Percentiles rank a stretch among this genome's conserved stretches.
Evolutionary conservation across 2,113 vertebrate genomes (phyloP).

Genomic region (Hippocampus zosterae): DNA sequence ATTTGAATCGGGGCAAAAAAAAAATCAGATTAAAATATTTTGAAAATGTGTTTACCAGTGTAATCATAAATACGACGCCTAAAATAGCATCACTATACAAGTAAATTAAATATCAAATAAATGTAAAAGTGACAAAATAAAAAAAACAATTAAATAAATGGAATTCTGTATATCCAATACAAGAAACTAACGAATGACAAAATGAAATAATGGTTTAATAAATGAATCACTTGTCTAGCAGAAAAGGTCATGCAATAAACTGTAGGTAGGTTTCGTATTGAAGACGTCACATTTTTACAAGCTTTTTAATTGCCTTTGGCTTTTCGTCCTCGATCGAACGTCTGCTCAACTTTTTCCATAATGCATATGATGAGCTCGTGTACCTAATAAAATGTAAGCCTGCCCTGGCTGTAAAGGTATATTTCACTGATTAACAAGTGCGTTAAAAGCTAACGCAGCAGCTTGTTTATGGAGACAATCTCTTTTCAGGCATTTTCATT

Average conservation of each 20-base stretch:
- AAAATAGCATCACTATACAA: not conserved
- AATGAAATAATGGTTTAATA: no score
- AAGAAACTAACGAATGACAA: no score
- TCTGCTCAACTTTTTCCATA: not conserved
- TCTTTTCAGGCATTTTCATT: conserved; percentile 2
- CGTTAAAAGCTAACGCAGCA: not conserved
- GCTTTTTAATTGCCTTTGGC: not conserved
- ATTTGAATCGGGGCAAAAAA: no score
- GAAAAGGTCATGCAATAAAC: not conserved
- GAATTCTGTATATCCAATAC: no score
- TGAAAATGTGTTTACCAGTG: no score
- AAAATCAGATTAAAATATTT: no score
- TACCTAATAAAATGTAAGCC: not conserved
- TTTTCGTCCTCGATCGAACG: not conserved
- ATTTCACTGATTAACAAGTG: not conserved
- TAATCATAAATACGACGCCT: no score
- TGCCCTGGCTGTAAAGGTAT: not conserved
- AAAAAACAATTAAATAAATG: no score
- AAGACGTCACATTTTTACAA: not conserved
- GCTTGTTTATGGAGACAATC: conserved; percentile 2
- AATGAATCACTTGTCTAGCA: not conserved
- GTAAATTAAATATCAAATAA: no score
- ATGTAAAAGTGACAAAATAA: no score
- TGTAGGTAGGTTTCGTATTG: not conserved
- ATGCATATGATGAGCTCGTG: not conserved